These are phyloP conservation scores for Stomatorhinus ivindoensis DNA, from an alignment of 2,113 vertebrate species.

Conservation along the genomic window DNA sequence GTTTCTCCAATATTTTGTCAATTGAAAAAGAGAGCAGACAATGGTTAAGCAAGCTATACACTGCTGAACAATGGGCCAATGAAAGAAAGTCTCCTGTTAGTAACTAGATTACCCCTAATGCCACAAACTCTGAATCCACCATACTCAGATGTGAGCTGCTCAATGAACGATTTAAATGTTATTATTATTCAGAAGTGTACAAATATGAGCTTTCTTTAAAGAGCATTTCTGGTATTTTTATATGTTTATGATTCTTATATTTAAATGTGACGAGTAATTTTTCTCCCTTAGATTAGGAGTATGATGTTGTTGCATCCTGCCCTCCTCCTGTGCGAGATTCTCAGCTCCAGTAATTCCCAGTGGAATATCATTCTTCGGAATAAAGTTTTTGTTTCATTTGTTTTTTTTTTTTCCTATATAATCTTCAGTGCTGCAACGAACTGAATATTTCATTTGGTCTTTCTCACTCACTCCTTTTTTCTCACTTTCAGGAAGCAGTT, in stretches of 20 bases:
- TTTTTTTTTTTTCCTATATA: not conserved
- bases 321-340: not conserved
- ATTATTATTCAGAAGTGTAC: not conserved
- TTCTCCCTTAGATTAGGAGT: not conserved
- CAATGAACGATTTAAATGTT: not conserved
- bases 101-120: not conserved
- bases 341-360: not conserved
- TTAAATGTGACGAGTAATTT: not conserved
- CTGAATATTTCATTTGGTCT: not conserved
- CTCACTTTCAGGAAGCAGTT: conserved; percentile 42
- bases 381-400: not conserved
- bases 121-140: not conserved
- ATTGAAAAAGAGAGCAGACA: not conserved
- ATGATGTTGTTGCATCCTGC: not conserved
- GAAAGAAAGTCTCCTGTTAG: conserved; percentile 17
- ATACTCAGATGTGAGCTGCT: not conserved
- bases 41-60: not conserved
- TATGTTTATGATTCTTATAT: not conserved
- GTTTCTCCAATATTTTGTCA: conserved; percentile 48
- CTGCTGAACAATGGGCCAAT: conserved; percentile 27
- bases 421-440: not conserved
- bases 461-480: conserved; percentile 10
- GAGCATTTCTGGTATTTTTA: not conserved
- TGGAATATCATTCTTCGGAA: not conserved
- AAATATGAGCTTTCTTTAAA: not conserved